phyloP scores from a whole-genome alignment of 1,140 invertebrate species.

The Antheraea mylitta region DNA sequence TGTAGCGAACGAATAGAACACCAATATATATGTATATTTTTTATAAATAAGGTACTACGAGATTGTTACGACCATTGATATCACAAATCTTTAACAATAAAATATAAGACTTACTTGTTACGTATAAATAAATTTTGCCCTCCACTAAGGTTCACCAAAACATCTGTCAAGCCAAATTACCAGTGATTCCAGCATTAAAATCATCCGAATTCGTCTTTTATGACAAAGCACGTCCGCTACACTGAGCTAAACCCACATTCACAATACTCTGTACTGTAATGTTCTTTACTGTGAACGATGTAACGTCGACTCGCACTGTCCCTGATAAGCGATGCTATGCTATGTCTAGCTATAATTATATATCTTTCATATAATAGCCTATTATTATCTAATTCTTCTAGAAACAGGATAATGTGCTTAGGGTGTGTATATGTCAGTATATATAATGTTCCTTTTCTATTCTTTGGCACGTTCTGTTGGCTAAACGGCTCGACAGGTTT shows the following conservation, averaged over 20 bases:
- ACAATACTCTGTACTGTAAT: slow-evolving; percentile 45
- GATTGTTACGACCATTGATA: neutral
- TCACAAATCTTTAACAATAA: too few relatives aligned
- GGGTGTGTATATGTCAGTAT: too few relatives aligned
- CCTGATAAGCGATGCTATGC: slow-evolving; percentile 1
- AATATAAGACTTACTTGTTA: neutral
- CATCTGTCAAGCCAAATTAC: slow-evolving; percentile 59
- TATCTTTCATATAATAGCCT: too few relatives aligned
- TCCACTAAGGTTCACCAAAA: slow-evolving; percentile 23
- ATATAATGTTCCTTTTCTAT: too few relatives aligned
- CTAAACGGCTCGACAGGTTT: too few relatives aligned
- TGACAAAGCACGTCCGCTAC: slow-evolving; percentile 58
- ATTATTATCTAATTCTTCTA: too few relatives aligned
- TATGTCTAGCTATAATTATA: neutral
- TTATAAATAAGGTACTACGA: too few relatives aligned
- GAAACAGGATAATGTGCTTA: too few relatives aligned
- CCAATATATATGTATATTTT: too few relatives aligned
- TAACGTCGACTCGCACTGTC: slow-evolving; percentile 33
- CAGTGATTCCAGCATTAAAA: slow-evolving; percentile 50
- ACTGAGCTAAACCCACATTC: slow-evolving; percentile 55
- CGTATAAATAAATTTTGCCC: neutral
- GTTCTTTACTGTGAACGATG: slow-evolving; percentile 56
- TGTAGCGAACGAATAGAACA: too few relatives aligned
- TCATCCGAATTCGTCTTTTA: slow-evolving; percentile 39
- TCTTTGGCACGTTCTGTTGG: too few relatives aligned